Conservation (phyloP, 2,888 invertebrate species). For the Cyrtodaria siliqua region DNA sequence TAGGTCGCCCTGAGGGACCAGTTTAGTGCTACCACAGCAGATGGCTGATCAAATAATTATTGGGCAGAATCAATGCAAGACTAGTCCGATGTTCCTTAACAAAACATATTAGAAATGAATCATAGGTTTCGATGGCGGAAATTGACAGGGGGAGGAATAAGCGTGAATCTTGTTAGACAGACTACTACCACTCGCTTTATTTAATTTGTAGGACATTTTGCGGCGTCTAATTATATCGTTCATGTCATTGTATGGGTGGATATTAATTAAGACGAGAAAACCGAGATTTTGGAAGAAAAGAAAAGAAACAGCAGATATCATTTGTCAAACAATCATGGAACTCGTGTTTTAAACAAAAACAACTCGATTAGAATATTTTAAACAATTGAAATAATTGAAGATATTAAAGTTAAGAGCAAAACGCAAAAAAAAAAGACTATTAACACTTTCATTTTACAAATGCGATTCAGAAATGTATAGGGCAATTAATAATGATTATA, state of each 20-base stretch:
- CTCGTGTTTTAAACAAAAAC: slow-evolving; percentile 15
- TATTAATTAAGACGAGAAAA: slow-evolving; percentile 42
- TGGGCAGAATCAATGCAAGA: slow-evolving; percentile 35
- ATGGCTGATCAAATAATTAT: slow-evolving; percentile 60
- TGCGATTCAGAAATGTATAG: too few species aligned
- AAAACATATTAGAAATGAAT: slow-evolving; percentile 54
- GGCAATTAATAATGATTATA: too few species aligned
- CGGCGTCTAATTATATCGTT: slow-evolving; percentile 42
- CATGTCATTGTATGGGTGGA: slow-evolving; percentile 34
- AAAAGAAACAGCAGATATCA: too few species aligned
- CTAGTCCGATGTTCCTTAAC: slow-evolving; percentile 40
- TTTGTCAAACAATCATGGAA: slow-evolving; percentile 5
- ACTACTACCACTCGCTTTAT: slow-evolving; percentile 46
- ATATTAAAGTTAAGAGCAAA: too few species aligned
- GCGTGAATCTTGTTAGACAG: slow-evolving; percentile 65
- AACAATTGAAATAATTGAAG: too few species aligned
- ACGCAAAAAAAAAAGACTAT: too few species aligned
- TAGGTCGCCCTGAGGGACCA: slow-evolving; percentile 57
- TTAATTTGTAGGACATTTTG: slow-evolving; percentile 62
- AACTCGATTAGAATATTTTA: too few species aligned
- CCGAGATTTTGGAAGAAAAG: slow-evolving; percentile 15
- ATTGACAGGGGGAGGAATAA: slow-evolving; percentile 58
- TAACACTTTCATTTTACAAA: too few species aligned
- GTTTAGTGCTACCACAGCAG: slow-evolving; percentile 49
- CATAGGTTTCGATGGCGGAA: slow-evolving; percentile 50